A percentile compares a stretch with the other conserved stretches of the same genome.
Evolutionary conservation across 2,797 vertebrate genomes (phyloP).

Genomic region (Pseudopleuronectes americanus): DNA sequence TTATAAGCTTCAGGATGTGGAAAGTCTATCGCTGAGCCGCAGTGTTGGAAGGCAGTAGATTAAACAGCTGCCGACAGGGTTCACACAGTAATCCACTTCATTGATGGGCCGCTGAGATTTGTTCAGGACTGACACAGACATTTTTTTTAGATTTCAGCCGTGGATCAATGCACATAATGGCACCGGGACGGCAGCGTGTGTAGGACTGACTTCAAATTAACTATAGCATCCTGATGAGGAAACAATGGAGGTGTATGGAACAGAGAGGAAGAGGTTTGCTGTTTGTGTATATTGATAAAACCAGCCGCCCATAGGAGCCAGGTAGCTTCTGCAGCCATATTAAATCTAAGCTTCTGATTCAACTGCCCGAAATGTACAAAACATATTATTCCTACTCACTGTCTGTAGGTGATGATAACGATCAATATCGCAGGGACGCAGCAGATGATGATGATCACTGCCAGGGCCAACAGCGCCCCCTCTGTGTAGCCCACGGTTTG

Average conservation of each 20-base stretch:
- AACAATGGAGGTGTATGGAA: background rate
- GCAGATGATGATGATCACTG: conserved; percentile 96
- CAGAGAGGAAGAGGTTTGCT: background rate
- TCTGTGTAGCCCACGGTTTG: conserved; percentile 95
- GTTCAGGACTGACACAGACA: background rate
- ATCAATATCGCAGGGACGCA: conserved; percentile 96
- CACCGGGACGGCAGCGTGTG: background rate
- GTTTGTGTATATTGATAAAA: too few relatives aligned
- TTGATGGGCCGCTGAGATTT: background rate
- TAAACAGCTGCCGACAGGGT: background rate
- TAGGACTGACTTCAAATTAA: conserved; percentile 7
- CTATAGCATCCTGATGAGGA: background rate
- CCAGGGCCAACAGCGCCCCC: conserved; percentile 93
- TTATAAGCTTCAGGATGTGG: background rate
- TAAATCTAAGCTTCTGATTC: background rate
- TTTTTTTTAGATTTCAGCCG: conserved; percentile 9
- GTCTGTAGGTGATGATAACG: conserved; percentile 95
- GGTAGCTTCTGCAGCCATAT: background rate
- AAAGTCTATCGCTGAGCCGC: background rate
- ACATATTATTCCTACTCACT: conserved; percentile 81
- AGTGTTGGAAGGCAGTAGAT: background rate
- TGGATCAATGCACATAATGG: conserved; percentile 2
- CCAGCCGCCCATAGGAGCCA: background rate
- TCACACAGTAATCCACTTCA: background rate
- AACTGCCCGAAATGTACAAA: background rate